Evolutionary conservation across 2,113 vertebrate genomes (phyloP), one percentile per base, ranked within the genome.

Genomic region (Aptenodytes forsteri): DNA sequence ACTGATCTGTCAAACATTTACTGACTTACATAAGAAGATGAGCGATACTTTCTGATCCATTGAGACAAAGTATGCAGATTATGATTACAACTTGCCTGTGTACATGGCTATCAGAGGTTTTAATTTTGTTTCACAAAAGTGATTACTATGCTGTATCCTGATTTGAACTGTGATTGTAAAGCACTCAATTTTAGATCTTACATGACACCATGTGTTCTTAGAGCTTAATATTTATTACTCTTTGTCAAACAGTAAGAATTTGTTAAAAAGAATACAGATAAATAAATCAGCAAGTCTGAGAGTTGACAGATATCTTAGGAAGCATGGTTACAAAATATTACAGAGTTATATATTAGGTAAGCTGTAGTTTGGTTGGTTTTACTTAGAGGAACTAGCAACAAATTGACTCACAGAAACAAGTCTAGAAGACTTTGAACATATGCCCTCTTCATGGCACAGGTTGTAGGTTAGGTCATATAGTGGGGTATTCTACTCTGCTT

Each of bases 151-250:
- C 6, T 77, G 5, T 50, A n/a, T 54, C 9, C 32, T 65, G 15
- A 13, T 64, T 52, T 59, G 36, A 72, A 36, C 3, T 38, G 6
- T 1, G 4, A 54, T 19, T 66, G 19, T 23, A 64, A 50, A 72
- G 3, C n/a, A n/a, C 17, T 52, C 7, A 78, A 19, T 3, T 65
- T 92, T 16, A 79, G 30, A 6, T 59, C 5, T 55, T 64, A 29
- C 0, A 0, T 44, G 65, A 36, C 10, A 0, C 1, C 21, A 27
- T 26, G 8, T 59, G 16, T 69, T 83, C 21, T 55, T 64, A 40
- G 19, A 87, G 13, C 6, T 54, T 62, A 54, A 47, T 56, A n/a
- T 27, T 82, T 70, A 55, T 72, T 55, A 34, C 1, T 32, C 17
- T 90, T 87, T 29, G 14, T 59, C 34, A 76, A 88, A 70, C 4